Evolutionary conservation across 2,888 invertebrate genomes (phyloP), one percentile per base, ranked within the genome.

Genomic region (Iphiclides podalirius): DNA sequence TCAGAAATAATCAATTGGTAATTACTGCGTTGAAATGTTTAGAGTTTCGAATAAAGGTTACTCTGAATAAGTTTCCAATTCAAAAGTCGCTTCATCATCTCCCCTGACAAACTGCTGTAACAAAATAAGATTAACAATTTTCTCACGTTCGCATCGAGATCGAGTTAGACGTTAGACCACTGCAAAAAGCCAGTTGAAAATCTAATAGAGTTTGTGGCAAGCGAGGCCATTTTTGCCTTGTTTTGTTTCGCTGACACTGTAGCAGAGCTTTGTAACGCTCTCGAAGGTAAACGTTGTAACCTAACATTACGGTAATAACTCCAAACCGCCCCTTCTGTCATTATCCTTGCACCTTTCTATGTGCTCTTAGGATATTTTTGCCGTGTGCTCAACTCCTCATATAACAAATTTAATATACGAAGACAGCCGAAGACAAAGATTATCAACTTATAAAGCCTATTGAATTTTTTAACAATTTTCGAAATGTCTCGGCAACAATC

Each of bases 161-260:
- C 75, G 77, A 79, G 81, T 82, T 80, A 79, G 80, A 71, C 73
- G 80, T 79, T 77, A 76, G 79, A 76, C 75, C 75, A 78, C 72
- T 72, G 77, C 84, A 85, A 86, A 86, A 85, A 87, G 76, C 80
- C 75, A 83, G 71, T 79, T 79, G 76, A 77, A 79, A 86, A 84
- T 83, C 80, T 86, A 85, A 86, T 86, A 83, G 85, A 81, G 79
- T 83, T 85, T 85, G 85, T 79, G 83, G 83, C 82, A 68, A 81
- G 79, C 73, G 71, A 74, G 9, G 77, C 79, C 79, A 79, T 81
- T 84, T 85, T 75, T 82, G 69, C 80, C 81, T 79, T 85, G 83
- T 84, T 84, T 81, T 74, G 72, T 72, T 80, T 79, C 69, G 57
- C 74, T 74, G 66, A 73, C 64, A 70, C 70, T 70, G 70, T 64